Evolutionary conservation across 1,140 invertebrate genomes (phyloP).

Genomic region (Platorchestia sp.): DNA sequence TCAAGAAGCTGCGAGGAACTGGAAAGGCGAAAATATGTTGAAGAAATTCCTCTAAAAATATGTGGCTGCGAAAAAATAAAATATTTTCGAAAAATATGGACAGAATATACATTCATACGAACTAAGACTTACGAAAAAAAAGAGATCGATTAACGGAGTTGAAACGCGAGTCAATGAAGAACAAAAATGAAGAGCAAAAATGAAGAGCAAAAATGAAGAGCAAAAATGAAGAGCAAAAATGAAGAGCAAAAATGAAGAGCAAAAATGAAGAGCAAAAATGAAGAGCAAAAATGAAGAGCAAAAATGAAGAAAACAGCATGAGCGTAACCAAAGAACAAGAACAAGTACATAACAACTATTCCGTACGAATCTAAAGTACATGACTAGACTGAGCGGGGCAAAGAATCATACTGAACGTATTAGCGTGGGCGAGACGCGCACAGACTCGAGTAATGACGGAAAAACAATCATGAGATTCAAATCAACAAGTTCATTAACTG

Average conservation of each 20-base stretch:
- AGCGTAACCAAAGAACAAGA: not conserved
- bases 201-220: not conserved
- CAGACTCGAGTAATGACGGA: no score
- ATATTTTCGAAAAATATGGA: not conserved
- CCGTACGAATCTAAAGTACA: not conserved
- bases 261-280: not conserved
- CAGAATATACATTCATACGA: not conserved
- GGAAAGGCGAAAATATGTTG: not conserved
- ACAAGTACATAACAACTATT: not conserved
- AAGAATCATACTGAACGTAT: not conserved
- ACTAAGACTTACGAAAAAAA: not conserved
- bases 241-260: not conserved
- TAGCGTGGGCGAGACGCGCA: not conserved
- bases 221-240: not conserved
- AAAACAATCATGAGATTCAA: not conserved
- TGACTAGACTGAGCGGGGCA: not conserved
- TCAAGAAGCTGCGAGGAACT: not conserved
- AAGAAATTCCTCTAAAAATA: not conserved
- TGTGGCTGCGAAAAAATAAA: not conserved
- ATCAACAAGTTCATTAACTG: not conserved
- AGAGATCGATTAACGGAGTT: not conserved
- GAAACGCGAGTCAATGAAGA: not conserved
- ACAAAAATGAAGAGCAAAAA: not conserved
- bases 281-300: not conserved
- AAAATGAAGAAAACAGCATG: not conserved